phyloP scores from a whole-genome alignment of 2,888 invertebrate genomes.

The Agrochola litura region DNA sequence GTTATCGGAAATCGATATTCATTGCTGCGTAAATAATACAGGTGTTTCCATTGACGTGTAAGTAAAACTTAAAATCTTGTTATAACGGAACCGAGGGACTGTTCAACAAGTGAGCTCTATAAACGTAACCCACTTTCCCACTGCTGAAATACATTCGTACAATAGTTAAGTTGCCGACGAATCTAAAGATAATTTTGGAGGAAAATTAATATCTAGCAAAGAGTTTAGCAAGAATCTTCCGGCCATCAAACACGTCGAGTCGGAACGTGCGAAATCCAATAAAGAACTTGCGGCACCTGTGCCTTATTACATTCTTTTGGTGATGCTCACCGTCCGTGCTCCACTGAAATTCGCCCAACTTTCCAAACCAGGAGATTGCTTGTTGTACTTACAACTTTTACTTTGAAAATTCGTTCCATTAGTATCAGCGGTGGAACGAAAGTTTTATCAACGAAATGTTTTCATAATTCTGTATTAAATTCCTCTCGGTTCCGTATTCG shows the following conservation, averaged over 20 bases:
- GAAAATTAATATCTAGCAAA: conserved; percentile 85
- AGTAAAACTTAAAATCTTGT: conserved; percentile 52
- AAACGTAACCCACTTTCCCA: conserved; percentile 51
- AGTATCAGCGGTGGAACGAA: conserved; percentile 82
- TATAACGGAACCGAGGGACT: conserved; percentile 42
- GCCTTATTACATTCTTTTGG: conserved; percentile 90
- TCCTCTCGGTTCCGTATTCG: conserved; percentile 68
- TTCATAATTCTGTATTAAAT: conserved; percentile 79
- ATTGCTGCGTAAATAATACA: conserved; percentile 35
- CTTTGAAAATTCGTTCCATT: conserved; percentile 87
- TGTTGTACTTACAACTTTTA: conserved; percentile 85
- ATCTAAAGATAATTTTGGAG: conserved; percentile 77
- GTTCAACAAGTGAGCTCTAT: conserved; percentile 59
- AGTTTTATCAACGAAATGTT: conserved; percentile 80
- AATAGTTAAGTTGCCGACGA: conserved; percentile 62
- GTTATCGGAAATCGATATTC: conserved; percentile 23
- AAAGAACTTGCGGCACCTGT: conserved; percentile 89
- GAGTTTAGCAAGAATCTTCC: conserved; percentile 89
- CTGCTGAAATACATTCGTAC: conserved; percentile 44
- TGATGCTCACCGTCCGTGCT: conserved; percentile 82
- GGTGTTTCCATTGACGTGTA: conserved; percentile 40
- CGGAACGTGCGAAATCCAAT: conserved; percentile 90
- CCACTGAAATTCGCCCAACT: conserved; percentile 85
- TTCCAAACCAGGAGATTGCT: conserved; percentile 86
- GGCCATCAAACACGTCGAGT: conserved; percentile 89